Evolutionary conservation across 1,140 invertebrate species (phyloP), one percentile per base, ranked within the genome.

Genomic region (Drosophila parvula): DNA sequence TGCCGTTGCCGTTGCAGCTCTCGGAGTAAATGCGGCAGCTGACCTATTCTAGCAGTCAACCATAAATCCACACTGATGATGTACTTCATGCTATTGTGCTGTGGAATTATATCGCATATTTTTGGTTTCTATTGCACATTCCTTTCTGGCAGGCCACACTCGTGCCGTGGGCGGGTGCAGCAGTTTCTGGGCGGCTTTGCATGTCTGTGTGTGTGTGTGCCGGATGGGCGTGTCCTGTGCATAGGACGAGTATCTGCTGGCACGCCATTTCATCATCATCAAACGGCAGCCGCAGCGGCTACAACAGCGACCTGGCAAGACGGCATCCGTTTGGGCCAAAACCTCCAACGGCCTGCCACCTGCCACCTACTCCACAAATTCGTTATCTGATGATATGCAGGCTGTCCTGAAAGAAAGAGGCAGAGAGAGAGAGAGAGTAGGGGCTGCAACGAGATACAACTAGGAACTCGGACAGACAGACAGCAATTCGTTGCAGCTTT

Each of bases 41-140:
- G 84, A 88, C 84, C 84, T 88, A 88, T 88, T 88, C 84, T 64
- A 88, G 84, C 84, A 88, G 84, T 88, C 84, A 88, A 88, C 84
- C 84, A 88, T 88, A 88, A 88, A 88, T 88, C 84, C 81, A 88
- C 84, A 88, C 84, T 88, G 84, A 88, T 88, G 84, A 88, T 88
- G 84, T 84, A 88, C 84, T 88, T 88, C 80, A 88, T 88, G 84
- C 84, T 88, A 88, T 88, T 88, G 84, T 88, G 84, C 84, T 88
- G 80, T 78, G 84, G 84, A 89, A 88, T 88, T 88, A 88, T 88
- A 88, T 88, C 84, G 84, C 84, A 88, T 88, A 88, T 88, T 88
- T 88, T 88, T 89, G 84, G 84, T 88, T 88, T 89, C 84, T 88
- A 88, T 88, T 88, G 84, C 84, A 88, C 84, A 88, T 88, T 88